Base-by-base conservation (phyloP, 1,140 invertebrate genomes). In the Gryon sp. region DNA sequence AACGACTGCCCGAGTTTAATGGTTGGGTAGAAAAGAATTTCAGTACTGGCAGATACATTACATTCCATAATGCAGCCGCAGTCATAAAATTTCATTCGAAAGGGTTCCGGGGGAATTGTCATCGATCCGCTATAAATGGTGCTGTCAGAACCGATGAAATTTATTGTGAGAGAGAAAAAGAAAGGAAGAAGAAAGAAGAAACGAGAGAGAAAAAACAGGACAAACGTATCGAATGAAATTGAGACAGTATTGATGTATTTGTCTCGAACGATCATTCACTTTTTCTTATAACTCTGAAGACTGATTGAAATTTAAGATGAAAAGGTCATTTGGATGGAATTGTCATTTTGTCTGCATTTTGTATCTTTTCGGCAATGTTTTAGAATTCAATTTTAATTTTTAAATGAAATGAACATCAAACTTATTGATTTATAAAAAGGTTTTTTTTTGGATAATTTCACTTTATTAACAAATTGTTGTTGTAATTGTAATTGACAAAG, bases 61-160 rank as follows among this genome's bases (percentile, higher is more conserved):
- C 43, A 74, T 74, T 74, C 52, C 60, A 65, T 65, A 65, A 74
- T 65, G 43, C 52, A 2, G 34, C 59, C 8, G 26, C 48, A 26
- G 48, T 73, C 59, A 36, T 73, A 55, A 55, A 73, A 63, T 73
- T 55, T 34, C 55, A 53, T 70, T 53, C 46, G 66, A 69, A 36
- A 59, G 36, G 32, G 43, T 69, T 59, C 52, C 20, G 20, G 12
- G 28, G 26, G 66, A 59, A 59, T 45, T 60, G 45, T 70, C 34
- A 60, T 70, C 38, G 55, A 53, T 43, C n/a, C 36, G 53, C 55
- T 6, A 52, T 70, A 53, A 60, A 69, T 57, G 20, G 52, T 20
- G 3, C 7, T 45, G 63, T 46, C 41, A 19, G 34, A 59, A 59
- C 60, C 53, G 45, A 52, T 26, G 26, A 43, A 59, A 69, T 59